phyloP scores from a whole-genome alignment of 2,797 vertebrate species.

The Cossypha polioptera region DNA sequence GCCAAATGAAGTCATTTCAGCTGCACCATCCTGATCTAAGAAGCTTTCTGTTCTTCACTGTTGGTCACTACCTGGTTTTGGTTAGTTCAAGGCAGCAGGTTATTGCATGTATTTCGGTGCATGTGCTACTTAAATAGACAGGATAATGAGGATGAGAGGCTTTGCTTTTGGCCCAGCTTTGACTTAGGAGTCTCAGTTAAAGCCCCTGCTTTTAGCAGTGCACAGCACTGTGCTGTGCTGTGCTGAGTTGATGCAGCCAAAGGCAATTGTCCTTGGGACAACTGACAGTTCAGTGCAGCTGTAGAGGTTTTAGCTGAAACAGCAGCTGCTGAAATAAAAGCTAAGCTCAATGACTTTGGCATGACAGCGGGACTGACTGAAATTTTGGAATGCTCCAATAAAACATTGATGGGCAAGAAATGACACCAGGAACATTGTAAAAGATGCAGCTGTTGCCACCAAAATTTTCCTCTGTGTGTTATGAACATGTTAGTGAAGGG shows the following conservation, averaged over 20 bases:
- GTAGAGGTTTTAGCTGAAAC: neutral
- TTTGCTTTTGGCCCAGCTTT: neutral
- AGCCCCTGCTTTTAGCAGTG: neutral
- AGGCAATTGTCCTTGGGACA: neutral
- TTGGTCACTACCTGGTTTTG: neutral
- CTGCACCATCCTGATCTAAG: neutral
- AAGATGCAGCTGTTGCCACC: neutral
- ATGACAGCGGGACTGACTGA: neutral
- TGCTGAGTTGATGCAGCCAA: neutral
- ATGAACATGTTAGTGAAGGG: neutral
- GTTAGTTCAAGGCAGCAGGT: neutral
- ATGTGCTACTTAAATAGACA: neutral
- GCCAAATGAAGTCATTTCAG: neutral
- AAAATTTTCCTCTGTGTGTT: neutral
- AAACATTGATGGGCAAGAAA: neutral
- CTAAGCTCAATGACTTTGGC: neutral
- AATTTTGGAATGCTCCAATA: neutral
- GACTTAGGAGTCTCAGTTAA: neutral
- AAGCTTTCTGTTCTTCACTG: neutral
- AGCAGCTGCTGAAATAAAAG: conserved; percentile 27
- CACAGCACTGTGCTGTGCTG: neutral
- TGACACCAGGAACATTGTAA: neutral
- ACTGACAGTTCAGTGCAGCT: neutral
- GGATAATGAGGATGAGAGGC: neutral
- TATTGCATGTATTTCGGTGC: neutral